Conservation (phyloP, 2,888 invertebrate species). For the Neocrepidodera transversa region DNA sequence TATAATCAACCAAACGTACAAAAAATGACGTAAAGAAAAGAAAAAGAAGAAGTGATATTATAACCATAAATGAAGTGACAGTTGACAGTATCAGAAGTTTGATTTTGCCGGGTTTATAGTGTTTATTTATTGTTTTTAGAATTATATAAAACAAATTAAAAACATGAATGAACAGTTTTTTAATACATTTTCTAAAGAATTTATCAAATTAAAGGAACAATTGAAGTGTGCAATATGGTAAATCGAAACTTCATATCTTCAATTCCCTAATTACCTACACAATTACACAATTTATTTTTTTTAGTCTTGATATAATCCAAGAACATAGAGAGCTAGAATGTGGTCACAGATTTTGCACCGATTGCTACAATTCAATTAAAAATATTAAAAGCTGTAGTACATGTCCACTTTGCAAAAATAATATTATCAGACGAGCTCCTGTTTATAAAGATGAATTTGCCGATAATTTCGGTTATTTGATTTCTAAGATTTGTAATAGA, state of each 20-base stretch:
- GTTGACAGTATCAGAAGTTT: too few species aligned
- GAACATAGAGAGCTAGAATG: constrained; percentile 31
- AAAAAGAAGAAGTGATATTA: too few species aligned
- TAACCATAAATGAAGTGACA: too few species aligned
- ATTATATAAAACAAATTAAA: too few species aligned
- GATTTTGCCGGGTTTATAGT: too few species aligned
- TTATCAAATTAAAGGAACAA: constrained; percentile 16
- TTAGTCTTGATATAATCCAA: constrained; percentile 34
- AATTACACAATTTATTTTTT: constrained; percentile 13
- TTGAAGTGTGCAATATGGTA: constrained; percentile 30
- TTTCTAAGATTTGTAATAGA: constrained; percentile 21
- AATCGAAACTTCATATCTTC: background rate
- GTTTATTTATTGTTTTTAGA: too few species aligned
- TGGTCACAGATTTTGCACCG: constrained; percentile 32
- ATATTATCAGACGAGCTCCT: constrained; percentile 24
- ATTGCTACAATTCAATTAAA: constrained; percentile 25
- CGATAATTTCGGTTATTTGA: constrained; percentile 22
- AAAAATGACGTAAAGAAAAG: too few species aligned
- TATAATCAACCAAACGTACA: too few species aligned
- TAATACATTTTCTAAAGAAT: background rate
- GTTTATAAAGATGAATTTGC: constrained; percentile 30
- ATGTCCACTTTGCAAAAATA: constrained; percentile 33
- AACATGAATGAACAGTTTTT: constrained; percentile 10
- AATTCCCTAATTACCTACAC: background rate
- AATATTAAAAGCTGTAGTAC: constrained; percentile 11